Conservation (phyloP, 2,888 invertebrate genomes). For the Nephrotoma appendiculata region DNA sequence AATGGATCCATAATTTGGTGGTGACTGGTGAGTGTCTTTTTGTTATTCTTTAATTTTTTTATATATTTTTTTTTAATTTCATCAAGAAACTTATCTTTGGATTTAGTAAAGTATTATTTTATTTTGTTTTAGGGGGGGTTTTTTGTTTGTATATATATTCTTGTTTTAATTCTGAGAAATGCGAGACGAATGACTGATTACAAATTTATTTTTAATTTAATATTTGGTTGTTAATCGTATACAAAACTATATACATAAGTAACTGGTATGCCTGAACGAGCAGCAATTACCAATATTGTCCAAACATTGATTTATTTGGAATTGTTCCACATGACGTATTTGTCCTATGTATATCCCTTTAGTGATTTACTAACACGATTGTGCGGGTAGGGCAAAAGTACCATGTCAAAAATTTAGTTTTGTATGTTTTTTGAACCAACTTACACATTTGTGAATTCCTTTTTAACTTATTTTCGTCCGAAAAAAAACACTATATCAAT, state of each 20-base stretch:
- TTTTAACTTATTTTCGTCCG: too few species aligned
- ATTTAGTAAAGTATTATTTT: neutral
- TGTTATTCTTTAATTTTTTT: neutral
- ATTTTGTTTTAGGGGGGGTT: neutral
- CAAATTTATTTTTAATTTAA: neutral
- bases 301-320: neutral
- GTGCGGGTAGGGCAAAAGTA: too few species aligned
- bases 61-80: neutral
- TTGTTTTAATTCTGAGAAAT: conserved; percentile 1
- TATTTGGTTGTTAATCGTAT: neutral
- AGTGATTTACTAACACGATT: too few species aligned
- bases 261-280: neutral
- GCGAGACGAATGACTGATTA: conserved; percentile 1
- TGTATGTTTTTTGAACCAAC: too few species aligned
- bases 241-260: neutral
- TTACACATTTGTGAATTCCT: too few species aligned
- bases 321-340: neutral
- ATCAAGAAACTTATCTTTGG: neutral
- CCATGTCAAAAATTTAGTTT: too few species aligned
- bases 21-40: neutral
- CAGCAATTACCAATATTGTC: neutral
- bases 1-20: neutral
- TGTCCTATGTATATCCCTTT: neutral
- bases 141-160: neutral
- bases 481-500: too few species aligned